phyloP scores from a whole-genome alignment of 2,113 vertebrate genomes.

The Thymallus thymallus region DNA sequence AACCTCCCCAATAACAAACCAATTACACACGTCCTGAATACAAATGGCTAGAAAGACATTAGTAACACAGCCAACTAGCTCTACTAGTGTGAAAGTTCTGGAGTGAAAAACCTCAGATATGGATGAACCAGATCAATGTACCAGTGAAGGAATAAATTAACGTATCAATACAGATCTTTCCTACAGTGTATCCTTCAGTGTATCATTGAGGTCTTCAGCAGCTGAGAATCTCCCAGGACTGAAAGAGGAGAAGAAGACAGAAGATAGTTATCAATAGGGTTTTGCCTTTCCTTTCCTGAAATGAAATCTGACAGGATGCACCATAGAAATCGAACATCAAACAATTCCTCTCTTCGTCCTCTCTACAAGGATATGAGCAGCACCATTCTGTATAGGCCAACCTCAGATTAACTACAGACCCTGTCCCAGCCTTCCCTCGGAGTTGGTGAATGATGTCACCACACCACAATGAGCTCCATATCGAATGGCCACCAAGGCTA shows the following conservation, averaged over 20 bases:
- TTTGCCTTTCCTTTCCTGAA: conserved; percentile 11
- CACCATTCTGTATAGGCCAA: conserved; percentile 8
- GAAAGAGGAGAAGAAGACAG: not conserved
- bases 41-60: not conserved
- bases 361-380: not conserved
- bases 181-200: not conserved
- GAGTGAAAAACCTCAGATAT: not conserved
- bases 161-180: not conserved
- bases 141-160: not conserved
- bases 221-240: not conserved
- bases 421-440: conserved; percentile 20
- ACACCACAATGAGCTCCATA: conserved; percentile 8
- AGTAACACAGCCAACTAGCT: no score
- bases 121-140: not conserved
- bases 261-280: not conserved
- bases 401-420: conserved; percentile 34
- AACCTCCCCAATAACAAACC: not conserved
- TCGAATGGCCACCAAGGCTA: conserved; percentile 5
- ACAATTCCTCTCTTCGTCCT: not conserved
- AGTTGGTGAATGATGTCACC: conserved; percentile 48
- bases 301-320: not conserved
- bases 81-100: not conserved
- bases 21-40: not conserved
- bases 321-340: not conserved
- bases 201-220: not conserved